Percentiles rank a stretch among this genome's conserved stretches.
Evolutionary conservation across 2,888 invertebrate genomes (phyloP).

Genomic region (Noctuana brunneofusca): DNA sequence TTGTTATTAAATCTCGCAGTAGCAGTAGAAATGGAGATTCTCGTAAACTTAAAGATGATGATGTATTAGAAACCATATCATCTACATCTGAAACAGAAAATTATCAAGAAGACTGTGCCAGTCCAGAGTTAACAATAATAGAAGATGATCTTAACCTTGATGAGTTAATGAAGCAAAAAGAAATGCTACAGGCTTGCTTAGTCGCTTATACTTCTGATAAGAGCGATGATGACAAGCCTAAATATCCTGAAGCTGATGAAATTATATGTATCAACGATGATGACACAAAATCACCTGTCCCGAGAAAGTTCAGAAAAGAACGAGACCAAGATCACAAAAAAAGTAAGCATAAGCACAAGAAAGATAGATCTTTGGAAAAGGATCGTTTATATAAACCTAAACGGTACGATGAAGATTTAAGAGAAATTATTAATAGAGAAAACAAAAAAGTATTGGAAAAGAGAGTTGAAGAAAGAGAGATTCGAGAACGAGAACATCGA

Average conservation of each 20-base stretch:
- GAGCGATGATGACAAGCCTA: constrained; percentile 76
- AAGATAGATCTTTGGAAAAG: constrained; percentile 57
- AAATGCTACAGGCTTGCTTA: constrained; percentile 89
- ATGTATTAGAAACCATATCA: constrained; percentile 85
- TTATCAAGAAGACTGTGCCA: constrained; percentile 85
- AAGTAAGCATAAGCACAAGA: constrained; percentile 68
- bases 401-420: constrained; percentile 71
- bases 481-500: constrained; percentile 62
- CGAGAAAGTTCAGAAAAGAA: constrained; percentile 62
- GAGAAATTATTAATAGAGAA: constrained; percentile 65
- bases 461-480: constrained; percentile 65
- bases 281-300: constrained; percentile 72
- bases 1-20: constrained; percentile 43
- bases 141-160: constrained; percentile 94
- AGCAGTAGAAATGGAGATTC: constrained; percentile 42
- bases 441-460: constrained; percentile 59
- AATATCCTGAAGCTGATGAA: constrained; percentile 64
- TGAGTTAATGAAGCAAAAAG: constrained; percentile 95
- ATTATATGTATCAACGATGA: constrained; percentile 58
- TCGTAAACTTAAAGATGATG: constrained; percentile 40
- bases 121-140: constrained; percentile 88
- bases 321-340: constrained; percentile 60
- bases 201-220: constrained; percentile 89
- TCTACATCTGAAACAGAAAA: constrained; percentile 86
- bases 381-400: constrained; percentile 53